Evolutionary conservation across 2,888 invertebrate genomes (phyloP).

Genomic region (Drosophila demipolita): DNA sequence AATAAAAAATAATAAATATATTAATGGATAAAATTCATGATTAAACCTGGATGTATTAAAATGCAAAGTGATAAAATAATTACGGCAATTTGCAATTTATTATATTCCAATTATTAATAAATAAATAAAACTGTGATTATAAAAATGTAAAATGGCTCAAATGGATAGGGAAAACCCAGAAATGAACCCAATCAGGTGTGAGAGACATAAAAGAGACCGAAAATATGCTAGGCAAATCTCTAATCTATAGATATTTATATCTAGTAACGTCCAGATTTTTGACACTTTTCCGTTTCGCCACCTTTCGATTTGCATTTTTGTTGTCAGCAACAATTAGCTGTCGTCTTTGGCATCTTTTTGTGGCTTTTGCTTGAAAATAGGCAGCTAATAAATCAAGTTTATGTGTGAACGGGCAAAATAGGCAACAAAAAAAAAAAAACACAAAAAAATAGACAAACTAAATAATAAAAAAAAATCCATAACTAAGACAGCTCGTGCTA

Average conservation of each 20-base stretch:
- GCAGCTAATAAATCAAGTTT: slow-evolving; percentile 73
- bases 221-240: not conserved
- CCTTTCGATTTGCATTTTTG: slow-evolving; percentile 13
- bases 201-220: not conserved
- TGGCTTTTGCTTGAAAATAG: slow-evolving; percentile 63
- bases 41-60: not conserved
- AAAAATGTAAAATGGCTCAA: not conserved
- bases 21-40: not conserved
- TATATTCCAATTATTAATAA: not conserved
- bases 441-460: not conserved
- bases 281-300: slow-evolving; percentile 5
- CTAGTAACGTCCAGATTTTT: slow-evolving; percentile 18
- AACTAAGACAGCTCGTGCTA: slow-evolving; percentile 10
- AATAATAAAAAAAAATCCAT: not conserved
- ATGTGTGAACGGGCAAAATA: slow-evolving; percentile 52
- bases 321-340: slow-evolving; percentile 76
- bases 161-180: not conserved
- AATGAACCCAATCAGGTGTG: not conserved
- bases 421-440: slow-evolving; percentile 10
- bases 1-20: not conserved
- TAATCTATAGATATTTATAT: not conserved
- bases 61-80: not conserved
- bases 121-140: not conserved
- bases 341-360: slow-evolving; percentile 45
- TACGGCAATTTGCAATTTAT: not conserved